These are phyloP conservation scores for Phortica okadai DNA, from an alignment of 2,888 invertebrate genomes.

Conservation along the genomic window DNA sequence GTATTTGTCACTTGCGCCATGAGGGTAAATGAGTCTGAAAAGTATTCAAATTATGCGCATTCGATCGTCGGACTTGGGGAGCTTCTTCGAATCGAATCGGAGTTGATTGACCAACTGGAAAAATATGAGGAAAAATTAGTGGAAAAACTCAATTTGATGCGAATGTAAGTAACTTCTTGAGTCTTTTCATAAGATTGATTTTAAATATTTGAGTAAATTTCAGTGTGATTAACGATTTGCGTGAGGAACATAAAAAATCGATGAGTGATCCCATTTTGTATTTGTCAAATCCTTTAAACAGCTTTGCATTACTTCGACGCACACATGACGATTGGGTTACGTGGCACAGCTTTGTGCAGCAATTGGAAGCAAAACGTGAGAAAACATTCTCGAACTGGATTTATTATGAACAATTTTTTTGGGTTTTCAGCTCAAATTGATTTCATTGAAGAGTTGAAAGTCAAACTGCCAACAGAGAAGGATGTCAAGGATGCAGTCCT, in stretches of 20 bases:
- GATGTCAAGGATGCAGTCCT: conserved; percentile 94
- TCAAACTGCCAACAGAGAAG: conserved; percentile 82
- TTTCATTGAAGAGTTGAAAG: conserved; percentile 45
- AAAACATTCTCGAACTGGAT: neutral
- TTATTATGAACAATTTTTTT: neutral
- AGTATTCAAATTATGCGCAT: conserved; percentile 10
- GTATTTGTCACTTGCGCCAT: neutral
- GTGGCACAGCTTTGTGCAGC: conserved; percentile 49
- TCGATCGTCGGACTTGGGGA: conserved; percentile 54
- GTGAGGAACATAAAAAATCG: conserved; percentile 51
- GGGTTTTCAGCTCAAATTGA: conserved; percentile 39
- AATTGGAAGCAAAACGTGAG: conserved; percentile 52
- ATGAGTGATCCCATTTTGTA: conserved; percentile 50
- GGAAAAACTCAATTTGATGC: conserved; percentile 52
- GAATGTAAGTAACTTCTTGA: conserved; percentile 41
- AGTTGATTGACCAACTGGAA: conserved; percentile 52
- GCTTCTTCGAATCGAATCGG: conserved; percentile 52
- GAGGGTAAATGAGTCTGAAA: neutral
- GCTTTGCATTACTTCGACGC: conserved; percentile 60
- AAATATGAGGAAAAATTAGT: conserved; percentile 54
- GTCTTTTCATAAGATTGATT: neutral
- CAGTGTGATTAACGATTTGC: conserved; percentile 47
- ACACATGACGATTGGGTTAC: conserved; percentile 62
- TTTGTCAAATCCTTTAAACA: conserved; percentile 63
- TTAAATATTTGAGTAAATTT: neutral